Percentiles rank a stretch among this genome's conserved stretches.
Evolutionary conservation across 2,113 vertebrate species (phyloP).

Genomic region (Zosterops lateralis): DNA sequence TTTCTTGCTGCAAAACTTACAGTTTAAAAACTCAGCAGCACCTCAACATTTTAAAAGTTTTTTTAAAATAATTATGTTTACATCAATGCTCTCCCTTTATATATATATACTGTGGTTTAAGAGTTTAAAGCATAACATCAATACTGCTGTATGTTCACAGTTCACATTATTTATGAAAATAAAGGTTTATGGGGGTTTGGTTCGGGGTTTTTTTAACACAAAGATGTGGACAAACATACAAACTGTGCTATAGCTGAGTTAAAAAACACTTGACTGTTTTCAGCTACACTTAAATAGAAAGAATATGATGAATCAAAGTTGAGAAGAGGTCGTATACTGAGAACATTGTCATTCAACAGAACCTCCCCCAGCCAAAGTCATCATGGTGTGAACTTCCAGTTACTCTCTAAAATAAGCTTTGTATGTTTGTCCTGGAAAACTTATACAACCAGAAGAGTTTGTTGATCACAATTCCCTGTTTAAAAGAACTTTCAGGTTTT

Average conservation of each 20-base stretch:
- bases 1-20: not conserved
- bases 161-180: not conserved
- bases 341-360: not conserved
- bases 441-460: not conserved
- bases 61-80: not conserved
- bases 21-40: not conserved
- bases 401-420: not conserved
- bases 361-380: not conserved
- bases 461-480: not conserved
- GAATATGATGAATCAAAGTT: not conserved
- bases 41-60: not conserved
- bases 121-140: not conserved
- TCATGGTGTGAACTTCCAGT: not conserved
- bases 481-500: not conserved
- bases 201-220: not conserved
- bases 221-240: constrained; percentile 25
- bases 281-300: not conserved
- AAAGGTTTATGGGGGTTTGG: not conserved
- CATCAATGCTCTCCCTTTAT: not conserved
- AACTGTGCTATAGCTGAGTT: not conserved
- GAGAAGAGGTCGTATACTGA: not conserved
- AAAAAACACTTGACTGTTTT: not conserved
- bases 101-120: not conserved
- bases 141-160: not conserved
- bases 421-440: not conserved